Conservation (phyloP, 23 tunicate genomes). For the Botrylloides violaceus region DNA sequence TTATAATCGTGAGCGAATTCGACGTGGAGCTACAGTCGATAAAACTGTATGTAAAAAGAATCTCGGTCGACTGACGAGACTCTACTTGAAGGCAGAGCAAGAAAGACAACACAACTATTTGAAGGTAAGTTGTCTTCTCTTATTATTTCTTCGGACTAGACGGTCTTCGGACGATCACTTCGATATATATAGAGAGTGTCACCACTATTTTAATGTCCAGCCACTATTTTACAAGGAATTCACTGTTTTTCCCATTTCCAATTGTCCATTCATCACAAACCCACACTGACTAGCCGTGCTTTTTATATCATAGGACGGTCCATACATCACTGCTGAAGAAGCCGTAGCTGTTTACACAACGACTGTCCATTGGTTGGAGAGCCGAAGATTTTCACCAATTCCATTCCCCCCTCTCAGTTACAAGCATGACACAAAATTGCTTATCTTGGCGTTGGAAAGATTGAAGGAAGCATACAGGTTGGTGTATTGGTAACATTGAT, state of each 20-base stretch:
- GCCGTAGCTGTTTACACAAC: constrained; percentile 98
- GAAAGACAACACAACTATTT: constrained; percentile 96
- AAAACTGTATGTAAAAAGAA: constrained; percentile 99
- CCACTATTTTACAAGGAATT: no score
- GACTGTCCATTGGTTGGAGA: constrained; percentile 98
- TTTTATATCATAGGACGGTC: constrained; percentile 69
- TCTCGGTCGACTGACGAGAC: constrained; percentile 84
- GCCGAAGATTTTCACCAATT: constrained; percentile 93
- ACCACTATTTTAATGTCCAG: no score
- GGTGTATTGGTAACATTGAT: not conserved
- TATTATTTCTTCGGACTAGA: no score
- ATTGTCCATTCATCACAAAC: no score
- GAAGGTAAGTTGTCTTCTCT: no score
- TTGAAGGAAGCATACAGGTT: constrained; percentile 98
- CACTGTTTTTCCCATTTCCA: no score
- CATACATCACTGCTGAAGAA: constrained; percentile 99
- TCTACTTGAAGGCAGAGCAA: constrained; percentile 94
- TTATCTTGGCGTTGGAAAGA: constrained; percentile 86
- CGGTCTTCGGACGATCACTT: no score
- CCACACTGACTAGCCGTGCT: no score
- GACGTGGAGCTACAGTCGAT: constrained; percentile 98
- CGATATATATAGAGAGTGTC: no score
- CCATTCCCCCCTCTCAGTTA: constrained; percentile 98
- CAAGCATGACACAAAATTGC: constrained; percentile 98
- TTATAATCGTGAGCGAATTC: constrained; percentile 95